A percentile compares a stretch with the other conserved stretches of the same genome.
Evolutionary conservation across 2,113 vertebrate genomes (phyloP).

Genomic region (Cricetomys ansorgei): DNA sequence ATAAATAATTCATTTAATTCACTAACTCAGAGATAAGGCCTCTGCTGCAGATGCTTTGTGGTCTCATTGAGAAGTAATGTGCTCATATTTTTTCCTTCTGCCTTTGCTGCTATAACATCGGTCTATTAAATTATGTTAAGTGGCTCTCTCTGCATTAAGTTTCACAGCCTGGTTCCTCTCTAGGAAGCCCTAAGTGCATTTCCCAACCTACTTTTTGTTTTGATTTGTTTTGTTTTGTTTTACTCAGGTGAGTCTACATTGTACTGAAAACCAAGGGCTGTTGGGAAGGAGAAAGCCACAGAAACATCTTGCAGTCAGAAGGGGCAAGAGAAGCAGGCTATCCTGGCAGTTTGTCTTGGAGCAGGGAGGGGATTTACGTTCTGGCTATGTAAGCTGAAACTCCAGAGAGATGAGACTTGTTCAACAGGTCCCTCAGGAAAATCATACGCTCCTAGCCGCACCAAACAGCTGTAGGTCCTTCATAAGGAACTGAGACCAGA

Average conservation of each 20-base stretch:
- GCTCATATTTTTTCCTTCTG: not conserved
- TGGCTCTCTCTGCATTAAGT: not conserved
- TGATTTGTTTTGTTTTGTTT: not conserved
- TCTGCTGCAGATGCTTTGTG: not conserved
- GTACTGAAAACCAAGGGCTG: not conserved
- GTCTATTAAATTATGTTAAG: not conserved
- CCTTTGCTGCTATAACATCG: not conserved
- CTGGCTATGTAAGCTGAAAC: not conserved
- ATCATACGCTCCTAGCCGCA: not conserved
- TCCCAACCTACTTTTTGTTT: accelerated
- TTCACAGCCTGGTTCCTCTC: not conserved
- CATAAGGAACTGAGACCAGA: not conserved
- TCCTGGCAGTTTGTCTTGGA: not conserved
- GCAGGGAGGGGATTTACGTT: not conserved
- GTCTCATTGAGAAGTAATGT: not conserved
- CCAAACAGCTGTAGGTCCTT: not conserved
- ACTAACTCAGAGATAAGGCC: slow-evolving; percentile 36
- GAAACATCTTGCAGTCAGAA: not conserved
- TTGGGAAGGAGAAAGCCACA: not conserved
- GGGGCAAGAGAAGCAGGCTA: not conserved
- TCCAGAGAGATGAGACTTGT: not conserved
- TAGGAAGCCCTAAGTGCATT: not conserved
- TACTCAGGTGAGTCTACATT: not conserved
- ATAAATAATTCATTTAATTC: not conserved
- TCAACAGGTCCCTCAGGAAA: slow-evolving; percentile 50